Base-by-base conservation (phyloP, 2,113 vertebrate species). In the Neogobius melanostomus region DNA sequence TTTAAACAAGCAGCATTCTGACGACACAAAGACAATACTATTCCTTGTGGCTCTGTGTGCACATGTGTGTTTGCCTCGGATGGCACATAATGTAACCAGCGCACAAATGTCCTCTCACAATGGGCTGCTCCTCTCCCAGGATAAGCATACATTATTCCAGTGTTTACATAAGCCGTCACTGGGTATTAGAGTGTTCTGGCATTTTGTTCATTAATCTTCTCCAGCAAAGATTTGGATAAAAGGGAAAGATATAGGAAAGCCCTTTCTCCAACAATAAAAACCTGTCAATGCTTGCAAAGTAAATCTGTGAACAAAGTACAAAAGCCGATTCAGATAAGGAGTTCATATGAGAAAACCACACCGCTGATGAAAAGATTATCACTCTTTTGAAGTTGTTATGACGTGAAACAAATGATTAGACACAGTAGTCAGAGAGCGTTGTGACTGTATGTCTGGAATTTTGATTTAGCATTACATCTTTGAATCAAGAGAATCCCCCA, bases 11-110 rank as follows among this genome's bases (percentile, higher is more conserved):
- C 83, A 84, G 69, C 75, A 82, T 64, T 66, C 43, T 8, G 86
- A 68, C 81, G 60, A 76, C 79, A 90, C 86, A 89, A 90, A 90
- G 84, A 88, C 85, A 77, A 80, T 83, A 75, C 70, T 84, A 89
- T 88, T 82, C 80, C 77, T 79, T 79, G 69, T 75, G 75, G 54
- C 53, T 71, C 63, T 48, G 65, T 48, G 61, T 63, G 16, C 28
- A 48, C 65, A 16, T 66, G 44, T 57, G 21, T 79, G 48, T 80
- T 66, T 43, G 45, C 50, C 53, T 72, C 53, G 49, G 48, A 68
- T 46, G 36, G 72, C 76, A 87, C 77, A 73, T 61, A 64, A 21
- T 72, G 68, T 57, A 83, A 70, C 48, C 73, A 59, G 42, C 66
- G 62, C 53, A 14, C 56, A 79, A 50, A 80, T 77, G 69, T 50